Evolutionary conservation across 2,888 invertebrate genomes (phyloP).

Genomic region (Chironomus riparius): DNA sequence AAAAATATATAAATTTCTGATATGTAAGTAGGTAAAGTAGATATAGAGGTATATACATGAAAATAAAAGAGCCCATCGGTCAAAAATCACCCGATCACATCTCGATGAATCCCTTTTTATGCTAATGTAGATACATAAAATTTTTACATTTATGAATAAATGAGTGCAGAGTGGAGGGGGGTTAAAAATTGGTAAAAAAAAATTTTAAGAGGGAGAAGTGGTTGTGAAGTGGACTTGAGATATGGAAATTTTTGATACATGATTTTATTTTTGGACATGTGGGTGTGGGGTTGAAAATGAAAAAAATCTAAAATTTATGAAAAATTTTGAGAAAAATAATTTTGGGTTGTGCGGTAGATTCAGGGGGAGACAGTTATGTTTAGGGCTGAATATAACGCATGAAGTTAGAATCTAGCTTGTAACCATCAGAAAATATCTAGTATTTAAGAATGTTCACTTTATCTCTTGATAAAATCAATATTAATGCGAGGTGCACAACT

Average conservation of each 20-base stretch:
- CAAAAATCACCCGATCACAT: constrained; percentile 4
- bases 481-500: no score
- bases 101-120: constrained; percentile 1
- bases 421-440: no score
- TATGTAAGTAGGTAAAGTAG: not conserved
- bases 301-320: not conserved
- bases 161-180: not conserved
- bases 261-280: not conserved
- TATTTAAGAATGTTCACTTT: no score
- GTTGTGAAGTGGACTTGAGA: no score
- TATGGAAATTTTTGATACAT: not conserved
- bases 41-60: not conserved
- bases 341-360: no score
- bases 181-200: no score
- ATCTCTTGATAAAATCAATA: no score
- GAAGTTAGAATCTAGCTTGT: no score
- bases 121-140: not conserved
- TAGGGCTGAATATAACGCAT: no score
- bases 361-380: no score
- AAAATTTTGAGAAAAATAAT: not conserved
- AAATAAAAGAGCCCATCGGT: not conserved
- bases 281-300: not conserved
- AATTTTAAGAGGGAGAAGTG: not conserved
- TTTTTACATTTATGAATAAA: not conserved
- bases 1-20: not conserved